These are phyloP conservation scores for Peromyscus attwateri DNA, from an alignment of 2,797 vertebrate species.

Conservation along the genomic window DNA sequence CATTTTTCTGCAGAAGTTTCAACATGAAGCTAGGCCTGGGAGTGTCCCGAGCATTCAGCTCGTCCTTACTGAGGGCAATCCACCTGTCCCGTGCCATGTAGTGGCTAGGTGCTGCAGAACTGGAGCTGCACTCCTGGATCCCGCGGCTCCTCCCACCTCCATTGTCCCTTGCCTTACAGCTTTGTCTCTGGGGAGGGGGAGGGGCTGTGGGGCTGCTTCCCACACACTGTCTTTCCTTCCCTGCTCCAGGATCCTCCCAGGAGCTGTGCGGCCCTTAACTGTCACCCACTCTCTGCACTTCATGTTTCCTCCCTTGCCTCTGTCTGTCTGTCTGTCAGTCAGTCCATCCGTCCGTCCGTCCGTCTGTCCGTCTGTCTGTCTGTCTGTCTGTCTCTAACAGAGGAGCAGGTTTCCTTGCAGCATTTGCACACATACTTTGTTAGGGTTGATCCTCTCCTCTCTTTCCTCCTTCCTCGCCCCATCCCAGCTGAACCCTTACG, in stretches of 20 bases:
- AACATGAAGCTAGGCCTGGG: neutral
- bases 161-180: neutral
- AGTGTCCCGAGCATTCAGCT: neutral
- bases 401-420: neutral
- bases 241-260: neutral
- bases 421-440: neutral
- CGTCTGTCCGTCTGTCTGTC: neutral
- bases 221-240: rapidly evolving
- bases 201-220: neutral
- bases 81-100: neutral
- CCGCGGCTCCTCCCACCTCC: rapidly evolving
- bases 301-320: neutral
- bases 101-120: neutral
- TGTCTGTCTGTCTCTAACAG: neutral
- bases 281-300: too few relatives aligned
- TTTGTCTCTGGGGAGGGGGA: neutral
- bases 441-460: neutral
- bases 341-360: too few relatives aligned
- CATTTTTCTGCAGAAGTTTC: neutral
- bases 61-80: neutral
- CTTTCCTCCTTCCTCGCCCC: neutral
- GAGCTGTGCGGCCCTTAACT: neutral
- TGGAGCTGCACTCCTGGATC: neutral
- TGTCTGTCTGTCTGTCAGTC: too few relatives aligned
- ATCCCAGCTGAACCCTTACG: too few relatives aligned